These are phyloP conservation scores for Steatornis caripensis DNA, from an alignment of 2,113 vertebrate species.

Conservation along the genomic window DNA sequence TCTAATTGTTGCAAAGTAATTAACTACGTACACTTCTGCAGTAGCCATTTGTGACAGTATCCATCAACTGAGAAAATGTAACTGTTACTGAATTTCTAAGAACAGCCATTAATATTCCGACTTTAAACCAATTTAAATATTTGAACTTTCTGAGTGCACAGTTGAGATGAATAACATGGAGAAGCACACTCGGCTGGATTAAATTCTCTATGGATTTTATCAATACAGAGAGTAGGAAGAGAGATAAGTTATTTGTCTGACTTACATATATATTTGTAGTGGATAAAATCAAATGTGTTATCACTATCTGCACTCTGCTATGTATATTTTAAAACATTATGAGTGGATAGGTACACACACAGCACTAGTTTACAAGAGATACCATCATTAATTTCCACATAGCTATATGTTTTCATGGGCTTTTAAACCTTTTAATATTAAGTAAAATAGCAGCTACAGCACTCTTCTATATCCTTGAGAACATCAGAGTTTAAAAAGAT, in stretches of 20 bases:
- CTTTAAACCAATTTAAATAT: slow-evolving; percentile 65
- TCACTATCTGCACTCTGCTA: slow-evolving; percentile 63
- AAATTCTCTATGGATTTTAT: slow-evolving; percentile 51
- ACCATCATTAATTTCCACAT: slow-evolving; percentile 68
- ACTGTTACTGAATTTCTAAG: slow-evolving; percentile 9
- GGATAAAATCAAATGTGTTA: slow-evolving; percentile 67
- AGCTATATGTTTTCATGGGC: slow-evolving; percentile 55
- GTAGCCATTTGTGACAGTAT: not conserved
- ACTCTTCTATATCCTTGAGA: slow-evolving; percentile 18
- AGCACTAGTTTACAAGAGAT: slow-evolving; percentile 56
- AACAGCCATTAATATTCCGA: slow-evolving; percentile 15
- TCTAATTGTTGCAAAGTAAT: not conserved
- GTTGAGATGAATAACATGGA: slow-evolving; percentile 45
- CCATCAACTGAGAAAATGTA: not conserved
- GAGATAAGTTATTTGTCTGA: slow-evolving; percentile 54
- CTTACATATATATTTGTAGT: slow-evolving; percentile 11
- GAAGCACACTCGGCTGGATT: slow-evolving; percentile 23
- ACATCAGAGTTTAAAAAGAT: not conserved
- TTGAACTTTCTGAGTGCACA: slow-evolving; percentile 34
- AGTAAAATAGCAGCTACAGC: slow-evolving; percentile 52
- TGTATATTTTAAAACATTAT: slow-evolving; percentile 68
- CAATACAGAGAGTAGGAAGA: slow-evolving; percentile 19
- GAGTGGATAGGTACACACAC: slow-evolving; percentile 45
- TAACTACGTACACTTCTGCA: not conserved
- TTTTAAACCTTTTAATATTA: slow-evolving; percentile 62